A percentile compares a stretch with the other conserved stretches of the same genome.
Conservation (phyloP, 2,113 vertebrate genomes). For the Eudyptes chrysolophus region DNA sequence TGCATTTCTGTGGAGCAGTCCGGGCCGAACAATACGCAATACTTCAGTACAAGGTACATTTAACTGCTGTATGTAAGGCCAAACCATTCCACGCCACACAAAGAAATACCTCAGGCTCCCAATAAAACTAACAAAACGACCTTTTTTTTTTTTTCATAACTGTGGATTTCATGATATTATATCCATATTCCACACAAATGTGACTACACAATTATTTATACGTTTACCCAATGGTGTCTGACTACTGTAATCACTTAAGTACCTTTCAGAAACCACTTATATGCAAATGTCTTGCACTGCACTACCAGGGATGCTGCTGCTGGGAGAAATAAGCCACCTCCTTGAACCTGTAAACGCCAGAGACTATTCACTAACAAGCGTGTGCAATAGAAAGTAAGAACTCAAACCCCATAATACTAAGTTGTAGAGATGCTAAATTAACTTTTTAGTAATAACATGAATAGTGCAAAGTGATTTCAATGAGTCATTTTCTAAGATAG, state of each 20-base stretch:
- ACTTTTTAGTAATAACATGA: not conserved
- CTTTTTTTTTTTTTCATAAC: not conserved
- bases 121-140: not conserved
- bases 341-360: not conserved
- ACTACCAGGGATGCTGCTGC: not conserved
- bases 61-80: not conserved
- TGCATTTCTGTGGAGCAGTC: not conserved
- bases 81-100: not conserved
- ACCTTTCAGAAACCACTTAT: not conserved
- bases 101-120: not conserved
- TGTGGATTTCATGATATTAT: not conserved
- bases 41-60: not conserved
- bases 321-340: not conserved
- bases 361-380: not conserved
- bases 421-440: not conserved
- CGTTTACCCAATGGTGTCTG: not conserved
- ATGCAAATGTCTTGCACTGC: not conserved
- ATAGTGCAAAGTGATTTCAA: not conserved
- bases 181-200: not conserved
- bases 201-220: not conserved
- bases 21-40: not conserved
- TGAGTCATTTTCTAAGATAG: not conserved
- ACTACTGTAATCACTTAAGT: not conserved
- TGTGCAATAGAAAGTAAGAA: not conserved
- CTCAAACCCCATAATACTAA: not conserved